phyloP scores from a whole-genome alignment of 2,113 vertebrate species.

The Puntigrus tetrazona region DNA sequence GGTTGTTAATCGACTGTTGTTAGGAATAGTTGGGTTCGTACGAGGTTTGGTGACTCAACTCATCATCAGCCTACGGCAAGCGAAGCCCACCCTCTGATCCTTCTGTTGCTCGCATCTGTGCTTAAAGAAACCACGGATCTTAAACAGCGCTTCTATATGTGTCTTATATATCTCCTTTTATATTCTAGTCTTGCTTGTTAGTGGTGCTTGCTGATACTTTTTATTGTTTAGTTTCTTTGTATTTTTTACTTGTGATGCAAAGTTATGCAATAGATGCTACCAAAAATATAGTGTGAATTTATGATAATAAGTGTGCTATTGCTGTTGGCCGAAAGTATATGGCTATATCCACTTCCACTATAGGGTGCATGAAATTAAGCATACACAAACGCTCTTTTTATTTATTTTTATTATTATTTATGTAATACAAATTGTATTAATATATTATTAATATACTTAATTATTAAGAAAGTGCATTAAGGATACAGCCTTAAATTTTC shows the following conservation, averaged over 20 bases:
- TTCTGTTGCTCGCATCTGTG: not conserved
- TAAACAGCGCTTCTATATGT: not conserved
- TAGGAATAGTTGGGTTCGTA: not conserved
- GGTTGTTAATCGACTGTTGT: slow-evolving; percentile 15
- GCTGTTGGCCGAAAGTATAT: not conserved
- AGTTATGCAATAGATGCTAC: not conserved
- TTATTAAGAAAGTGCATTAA: not conserved
- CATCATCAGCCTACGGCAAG: not conserved
- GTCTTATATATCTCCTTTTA: not conserved
- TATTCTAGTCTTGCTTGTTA: not conserved
- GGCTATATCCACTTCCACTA: not conserved
- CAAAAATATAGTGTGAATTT: not conserved
- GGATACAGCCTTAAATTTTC: not conserved
- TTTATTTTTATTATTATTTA: no score
- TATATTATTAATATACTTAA: not conserved
- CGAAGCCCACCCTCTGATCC: not conserved
- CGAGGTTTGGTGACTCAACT: not conserved
- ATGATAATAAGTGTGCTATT: not conserved
- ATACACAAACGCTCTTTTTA: not conserved
- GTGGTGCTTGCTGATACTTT: not conserved
- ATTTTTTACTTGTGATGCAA: not conserved
- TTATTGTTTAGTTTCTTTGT: not conserved
- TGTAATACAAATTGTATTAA: not conserved
- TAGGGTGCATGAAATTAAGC: not conserved
- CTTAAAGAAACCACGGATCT: not conserved